Evolutionary conservation across 2,888 invertebrate species (phyloP), one percentile per base, ranked within the genome.

Genomic region (Drosophila longiperda): DNA sequence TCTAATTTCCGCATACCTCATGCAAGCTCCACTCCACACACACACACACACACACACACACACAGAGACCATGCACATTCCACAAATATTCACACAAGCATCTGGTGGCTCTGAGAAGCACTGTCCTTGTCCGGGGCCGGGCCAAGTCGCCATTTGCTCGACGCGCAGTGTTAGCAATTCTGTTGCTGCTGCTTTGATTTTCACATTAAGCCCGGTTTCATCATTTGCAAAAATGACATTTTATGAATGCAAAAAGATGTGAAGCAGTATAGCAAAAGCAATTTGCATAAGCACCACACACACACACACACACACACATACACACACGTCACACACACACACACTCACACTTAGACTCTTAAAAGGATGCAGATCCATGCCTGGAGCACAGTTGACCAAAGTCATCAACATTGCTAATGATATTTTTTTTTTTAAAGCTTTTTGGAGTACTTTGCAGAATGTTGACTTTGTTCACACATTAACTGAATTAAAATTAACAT

Each of bases 171-270:
- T 53, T 49, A 62, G 73, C 78, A 63, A 63, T 63, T 66, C 36
- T 66, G 63, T 54, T 57, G 57, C 42, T 57, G 40, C 69, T 65
- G 60, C 66, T 75, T 78, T 80, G 80, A 75, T 78, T 78, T 78
- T 65, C 70, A 59, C 66, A 66, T 75, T 70, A 61, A 77, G 75
- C 62, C 60, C 75, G 65, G 59, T 61, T 75, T 70, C 80, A 75
- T 79, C 78, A 75, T 75, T 75, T 70, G 79, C 75, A 63, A 78
- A 67, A 76, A 66, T 67, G 67, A 40, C 62, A 67, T 63, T 69
- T 69, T 53, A 59, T 69, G 59, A 53, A 69, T 67, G 62, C 66
- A 62, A 20, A n/a, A 12, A 38, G 33, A 48, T 36, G 29, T 42
- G 45, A 48, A 38, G 36, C 34, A 53, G 60, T 20, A 59, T 23